Base-by-base conservation (phyloP, 2,888 invertebrate genomes). In the Megaustenia siamemsis region DNA sequence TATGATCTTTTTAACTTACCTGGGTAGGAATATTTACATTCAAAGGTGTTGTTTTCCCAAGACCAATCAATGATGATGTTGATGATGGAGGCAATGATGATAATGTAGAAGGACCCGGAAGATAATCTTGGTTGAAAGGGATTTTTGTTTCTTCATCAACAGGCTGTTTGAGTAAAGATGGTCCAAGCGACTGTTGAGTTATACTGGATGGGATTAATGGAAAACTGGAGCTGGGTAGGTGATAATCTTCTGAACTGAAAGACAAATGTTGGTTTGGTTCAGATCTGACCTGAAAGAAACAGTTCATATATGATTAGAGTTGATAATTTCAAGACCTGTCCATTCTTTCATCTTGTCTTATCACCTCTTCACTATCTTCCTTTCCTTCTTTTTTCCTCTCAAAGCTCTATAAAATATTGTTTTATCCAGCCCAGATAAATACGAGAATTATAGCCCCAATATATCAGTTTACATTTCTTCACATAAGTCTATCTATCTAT, bases 61-160 rank as follows among this genome's bases (percentile, higher is more conserved):
- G n/a, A 53, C 69, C 38, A 49, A 80, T 68, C 38, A 69, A 40
- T 12, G 82, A 60, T 32, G 73, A 73, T 43, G 73, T 10, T 40
- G 82, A 56, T 40, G 82, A 60, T n/a, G 82, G 45, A 18, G 73
- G 73, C n/a, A 82, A 18, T n/a, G 81, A 81, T 2, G 81, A 71
- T 38, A 81, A 28, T 21, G 81, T 18, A 10, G 81, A 81, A 8
- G 71, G 71, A 38, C 71, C 53, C 35, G 81, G 40, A 10, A 81
- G 81, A 56, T 81, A 81, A 28, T 81, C 81, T 71, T 35, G 35
- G 40, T 40, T 56, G 38, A 38, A 81, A 5, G 69, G 35, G 38
- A 81, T 45, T 53, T 71, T 69, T 40, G 81, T 40, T n/a, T 45
- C 80, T 18, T 81, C 81, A 53, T 81, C 71, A 71, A 53, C 18